phyloP scores from a whole-genome alignment of 1,140 invertebrate species.

The Drosophila insularis region DNA sequence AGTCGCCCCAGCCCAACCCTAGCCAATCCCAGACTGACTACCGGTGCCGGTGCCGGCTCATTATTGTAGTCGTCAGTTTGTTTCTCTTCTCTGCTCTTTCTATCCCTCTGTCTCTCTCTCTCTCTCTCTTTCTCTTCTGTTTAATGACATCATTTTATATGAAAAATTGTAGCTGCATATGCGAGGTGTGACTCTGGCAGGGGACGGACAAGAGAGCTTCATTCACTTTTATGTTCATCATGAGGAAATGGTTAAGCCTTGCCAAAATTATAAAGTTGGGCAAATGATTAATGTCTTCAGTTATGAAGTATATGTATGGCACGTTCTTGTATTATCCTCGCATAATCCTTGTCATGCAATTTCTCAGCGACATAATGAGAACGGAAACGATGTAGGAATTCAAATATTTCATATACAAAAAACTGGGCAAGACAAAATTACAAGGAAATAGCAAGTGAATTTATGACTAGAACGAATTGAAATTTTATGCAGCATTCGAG shows the following conservation, averaged over 20 bases:
- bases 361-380: constrained; percentile 52
- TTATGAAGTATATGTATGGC: constrained; percentile 32
- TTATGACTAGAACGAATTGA: not conserved
- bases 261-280: constrained; percentile 75
- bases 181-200: constrained; percentile 2
- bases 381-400: constrained; percentile 46
- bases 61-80: constrained; percentile 69
- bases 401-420: constrained; percentile 36
- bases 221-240: constrained; percentile 5
- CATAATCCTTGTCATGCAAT: constrained; percentile 73
- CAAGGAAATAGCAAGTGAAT: constrained; percentile 8
- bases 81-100: constrained; percentile 50
- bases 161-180: constrained; percentile 73
- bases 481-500: not conserved
- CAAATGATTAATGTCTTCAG: constrained; percentile 69
- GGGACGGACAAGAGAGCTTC: not conserved
- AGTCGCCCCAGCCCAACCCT: not conserved
- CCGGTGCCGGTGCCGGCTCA: constrained; percentile 54
- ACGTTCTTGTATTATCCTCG: constrained; percentile 56
- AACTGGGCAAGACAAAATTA: not conserved
- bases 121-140: constrained; percentile 35
- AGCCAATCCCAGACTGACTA: constrained; percentile 37
- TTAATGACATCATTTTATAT: constrained; percentile 78
- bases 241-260: constrained; percentile 41
- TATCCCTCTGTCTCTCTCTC: not conserved